A percentile compares a stretch with the other conserved stretches of the same genome.
These are phyloP conservation scores for Charaxes varanes DNA, from an alignment of 1,140 invertebrate genomes.

Conservation along the genomic window DNA sequence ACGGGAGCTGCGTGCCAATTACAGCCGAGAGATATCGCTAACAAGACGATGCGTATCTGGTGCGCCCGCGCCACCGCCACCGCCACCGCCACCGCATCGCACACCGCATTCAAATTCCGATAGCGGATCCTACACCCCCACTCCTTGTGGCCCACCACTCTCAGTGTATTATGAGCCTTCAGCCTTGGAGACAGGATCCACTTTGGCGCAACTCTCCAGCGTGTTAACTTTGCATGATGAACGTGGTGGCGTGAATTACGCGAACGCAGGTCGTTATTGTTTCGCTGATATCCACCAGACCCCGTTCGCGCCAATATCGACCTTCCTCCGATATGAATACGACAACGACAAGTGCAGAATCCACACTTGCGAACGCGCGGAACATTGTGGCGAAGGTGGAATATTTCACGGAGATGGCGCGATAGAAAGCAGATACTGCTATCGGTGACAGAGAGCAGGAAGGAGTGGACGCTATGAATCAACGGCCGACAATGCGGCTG, in stretches of 20 bases:
- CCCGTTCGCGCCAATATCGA: slow-evolving; percentile 8
- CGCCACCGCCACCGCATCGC: slow-evolving; percentile 17
- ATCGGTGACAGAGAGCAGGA: slow-evolving; percentile 51
- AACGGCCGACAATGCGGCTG: slow-evolving; percentile 23
- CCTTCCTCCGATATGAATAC: slow-evolving; percentile 1
- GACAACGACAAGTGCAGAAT: not conserved
- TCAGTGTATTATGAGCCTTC: too few species aligned
- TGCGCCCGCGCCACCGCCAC: slow-evolving; percentile 28
- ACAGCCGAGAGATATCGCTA: slow-evolving; percentile 64
- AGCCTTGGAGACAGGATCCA: not conserved
- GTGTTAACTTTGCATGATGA: slow-evolving; percentile 65
- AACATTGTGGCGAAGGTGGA: slow-evolving; percentile 47
- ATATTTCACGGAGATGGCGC: slow-evolving; percentile 66
- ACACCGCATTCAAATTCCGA: slow-evolving; percentile 50
- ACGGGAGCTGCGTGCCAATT: slow-evolving; percentile 53
- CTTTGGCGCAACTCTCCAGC: not conserved
- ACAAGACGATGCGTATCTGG: slow-evolving; percentile 68
- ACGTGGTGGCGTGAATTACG: slow-evolving; percentile 67
- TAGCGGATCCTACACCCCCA: slow-evolving; percentile 38
- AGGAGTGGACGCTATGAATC: slow-evolving; percentile 56
- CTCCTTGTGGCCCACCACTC: too few species aligned
- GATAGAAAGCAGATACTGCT: slow-evolving; percentile 50
- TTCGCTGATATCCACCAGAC: slow-evolving; percentile 6
- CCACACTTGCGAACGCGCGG: slow-evolving; percentile 13
- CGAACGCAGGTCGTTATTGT: slow-evolving; percentile 60